Base-by-base conservation (phyloP, 2,113 vertebrate species). In the Thalassarche chlororhynchos region DNA sequence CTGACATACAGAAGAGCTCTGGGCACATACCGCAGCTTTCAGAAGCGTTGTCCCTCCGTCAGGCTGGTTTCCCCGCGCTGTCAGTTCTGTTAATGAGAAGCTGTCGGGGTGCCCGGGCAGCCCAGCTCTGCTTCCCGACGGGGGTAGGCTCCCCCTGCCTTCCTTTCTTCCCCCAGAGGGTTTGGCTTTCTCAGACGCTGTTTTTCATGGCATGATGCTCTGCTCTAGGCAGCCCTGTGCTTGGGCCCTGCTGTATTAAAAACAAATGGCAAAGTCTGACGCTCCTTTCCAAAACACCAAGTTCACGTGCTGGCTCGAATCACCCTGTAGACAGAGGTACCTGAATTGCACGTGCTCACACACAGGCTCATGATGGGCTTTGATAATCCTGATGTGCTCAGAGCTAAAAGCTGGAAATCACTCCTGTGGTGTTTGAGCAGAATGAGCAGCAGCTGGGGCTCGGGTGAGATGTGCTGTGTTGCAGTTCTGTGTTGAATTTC, bases 261-360 rank as follows among this genome's bases (percentile, higher is more conserved):
- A 57, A 14, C 0, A 0, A 14, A 4, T 0, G 17, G 42, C 2
- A 0, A 52, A 17, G 47, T n/a, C 89, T 6, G 1, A 2, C 2
- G 1, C 44, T 61, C 19, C 44, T 21, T n/a, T 40, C 60, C 68
- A 8, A 21, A 66, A 24, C 32, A 8, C 26, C 9, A 1, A 5
- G 36, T 13, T 21, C 32, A 3, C 1, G 4, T 12, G 26, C 23
- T 25, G 84, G 49, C 51, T 42, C 2, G 2, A 8, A 1, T 28
- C 32, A 0, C 55, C 65, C 58, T 7, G 21, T 3, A 12, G 69
- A 5, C 4, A 5, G 69, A 8, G 20, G 47, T 14, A 10, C 21
- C 24, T 1, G 28, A 6, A 5, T 6, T 1, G 14, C 8, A 1
- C 0, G 20, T 12, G 38, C 68, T 52, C 24, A 1, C 19, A 1